Percentiles rank a stretch among this genome's conserved stretches.
Conservation (phyloP, 23 tunicate genomes). For the Botrylloides violaceus region DNA sequence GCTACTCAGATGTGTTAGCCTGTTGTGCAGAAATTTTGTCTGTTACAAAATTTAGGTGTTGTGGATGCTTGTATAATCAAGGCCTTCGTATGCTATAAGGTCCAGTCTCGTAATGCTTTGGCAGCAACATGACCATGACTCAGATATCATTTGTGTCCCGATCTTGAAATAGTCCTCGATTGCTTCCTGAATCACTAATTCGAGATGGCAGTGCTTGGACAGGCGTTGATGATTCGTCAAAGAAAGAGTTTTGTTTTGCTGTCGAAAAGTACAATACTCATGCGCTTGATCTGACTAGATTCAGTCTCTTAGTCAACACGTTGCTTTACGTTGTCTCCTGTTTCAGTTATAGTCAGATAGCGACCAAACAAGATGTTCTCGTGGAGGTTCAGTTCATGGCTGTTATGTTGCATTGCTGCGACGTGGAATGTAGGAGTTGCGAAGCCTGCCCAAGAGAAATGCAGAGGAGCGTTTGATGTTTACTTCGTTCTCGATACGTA, state of each 20-base stretch:
- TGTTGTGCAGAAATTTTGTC: too few species aligned
- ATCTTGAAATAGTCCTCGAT: background rate
- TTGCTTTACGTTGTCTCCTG: too few species aligned
- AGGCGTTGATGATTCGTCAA: background rate
- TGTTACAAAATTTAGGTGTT: too few species aligned
- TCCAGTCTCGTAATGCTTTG: too few species aligned
- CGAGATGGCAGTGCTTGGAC: background rate
- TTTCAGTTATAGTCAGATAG: too few species aligned
- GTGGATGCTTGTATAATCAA: too few species aligned
- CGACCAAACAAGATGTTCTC: background rate
- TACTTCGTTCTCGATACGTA: conserved; percentile 69
- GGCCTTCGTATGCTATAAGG: too few species aligned
- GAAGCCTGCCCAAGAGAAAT: conserved; percentile 7
- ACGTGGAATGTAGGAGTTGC: background rate
- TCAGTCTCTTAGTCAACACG: too few species aligned
- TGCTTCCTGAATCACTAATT: background rate
- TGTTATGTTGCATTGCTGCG: background rate
- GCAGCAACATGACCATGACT: background rate
- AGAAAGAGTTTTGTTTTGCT: background rate
- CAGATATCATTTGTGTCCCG: background rate
- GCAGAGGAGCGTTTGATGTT: conserved; percentile 73
- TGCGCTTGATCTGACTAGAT: too few species aligned
- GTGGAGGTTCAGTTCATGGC: background rate
- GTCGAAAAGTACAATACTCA: too few species aligned
- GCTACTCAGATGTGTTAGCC: too few species aligned